Evolutionary conservation across 2,888 invertebrate genomes (phyloP), one percentile per base, ranked within the genome.

Genomic region (Caenorhabditis sulstoni): DNA sequence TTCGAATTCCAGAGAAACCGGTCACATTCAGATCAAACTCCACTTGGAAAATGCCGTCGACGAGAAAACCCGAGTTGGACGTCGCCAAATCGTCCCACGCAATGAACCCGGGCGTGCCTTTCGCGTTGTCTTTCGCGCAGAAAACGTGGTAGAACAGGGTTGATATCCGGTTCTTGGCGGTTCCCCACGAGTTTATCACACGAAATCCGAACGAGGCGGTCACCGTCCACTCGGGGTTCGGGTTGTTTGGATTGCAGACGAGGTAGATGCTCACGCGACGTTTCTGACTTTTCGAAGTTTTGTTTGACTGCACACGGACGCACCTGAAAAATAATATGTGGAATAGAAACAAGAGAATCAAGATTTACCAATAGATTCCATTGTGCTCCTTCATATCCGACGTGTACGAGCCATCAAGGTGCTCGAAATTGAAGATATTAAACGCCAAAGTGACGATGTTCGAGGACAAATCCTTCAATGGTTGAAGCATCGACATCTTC

Each of bases 381-480:
- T 70, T 61, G 9, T 61, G 39, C 23, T 61, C 55, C 16, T 62
- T 70, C 9, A 23, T 23, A 8, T 70, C 70, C 7, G 70, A 53
- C 12, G 62, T 70, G 22, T 70, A 70, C 7, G 62, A 35, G 16
- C 70, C 70, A 55, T 70, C 70, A n/a, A 70, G 62, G 35, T 62
- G 53, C 20, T 62, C 70, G n/a, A 70, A 70, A n/a, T 70, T 55
- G 20, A 55, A 62, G 23, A 62, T 70, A 16, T 61, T 55, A 18
- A 70, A 70, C 9, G 52, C 44, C 8, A 70, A 37, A 18, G 70
- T 62, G 16, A 62, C 55, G 44, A 70, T 70, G 23, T 70, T 70
- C n/a, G 62, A 47, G 0, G 70, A 55, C n/a, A 70, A 35, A 53
- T 70, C 70, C 39, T 55, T 62, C 11, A 70, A 18, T 5, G 70